These are phyloP conservation scores for Laticauda laticaudata DNA, from an alignment of 2,113 vertebrate genomes.

Conservation along the genomic window DNA sequence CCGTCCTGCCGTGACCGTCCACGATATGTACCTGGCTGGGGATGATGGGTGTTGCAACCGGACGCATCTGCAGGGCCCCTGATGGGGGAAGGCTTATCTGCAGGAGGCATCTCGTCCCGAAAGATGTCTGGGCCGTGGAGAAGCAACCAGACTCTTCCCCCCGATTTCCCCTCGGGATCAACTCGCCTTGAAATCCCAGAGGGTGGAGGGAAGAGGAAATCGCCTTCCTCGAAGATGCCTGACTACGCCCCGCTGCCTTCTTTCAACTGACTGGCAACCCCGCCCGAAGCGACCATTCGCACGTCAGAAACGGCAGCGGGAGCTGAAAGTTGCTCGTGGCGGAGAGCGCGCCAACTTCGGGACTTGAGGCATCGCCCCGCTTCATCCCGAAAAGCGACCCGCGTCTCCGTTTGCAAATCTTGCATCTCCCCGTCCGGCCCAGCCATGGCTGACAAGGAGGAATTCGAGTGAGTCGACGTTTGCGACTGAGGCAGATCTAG, in stretches of 20 bases:
- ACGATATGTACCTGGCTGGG: not conserved
- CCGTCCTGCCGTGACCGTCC: no score
- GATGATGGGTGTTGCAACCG: not conserved
- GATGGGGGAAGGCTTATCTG: not conserved
- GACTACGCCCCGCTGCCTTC: not conserved
- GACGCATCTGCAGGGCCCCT: not conserved
- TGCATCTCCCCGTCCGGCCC: no score
- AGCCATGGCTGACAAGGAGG: not conserved
- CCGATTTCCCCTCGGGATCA: not conserved
- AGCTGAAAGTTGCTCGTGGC: no score
- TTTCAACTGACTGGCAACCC: not conserved
- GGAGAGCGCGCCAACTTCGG: not conserved
- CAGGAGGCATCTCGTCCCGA: not conserved
- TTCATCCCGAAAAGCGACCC: no score
- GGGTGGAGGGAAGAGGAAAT: not conserved
- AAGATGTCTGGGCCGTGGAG: not conserved
- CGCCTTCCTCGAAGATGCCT: not conserved
- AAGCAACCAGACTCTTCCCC: not conserved
- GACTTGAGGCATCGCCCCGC: not conserved
- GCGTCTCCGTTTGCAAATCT: fast-evolving
- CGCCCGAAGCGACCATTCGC: not conserved
- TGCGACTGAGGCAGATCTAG: not conserved
- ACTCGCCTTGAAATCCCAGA: not conserved
- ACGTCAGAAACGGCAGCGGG: not conserved
- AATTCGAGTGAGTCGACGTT: not conserved